phyloP scores from a whole-genome alignment of 2,113 vertebrate genomes.

The Dipodomys ordii region DNA sequence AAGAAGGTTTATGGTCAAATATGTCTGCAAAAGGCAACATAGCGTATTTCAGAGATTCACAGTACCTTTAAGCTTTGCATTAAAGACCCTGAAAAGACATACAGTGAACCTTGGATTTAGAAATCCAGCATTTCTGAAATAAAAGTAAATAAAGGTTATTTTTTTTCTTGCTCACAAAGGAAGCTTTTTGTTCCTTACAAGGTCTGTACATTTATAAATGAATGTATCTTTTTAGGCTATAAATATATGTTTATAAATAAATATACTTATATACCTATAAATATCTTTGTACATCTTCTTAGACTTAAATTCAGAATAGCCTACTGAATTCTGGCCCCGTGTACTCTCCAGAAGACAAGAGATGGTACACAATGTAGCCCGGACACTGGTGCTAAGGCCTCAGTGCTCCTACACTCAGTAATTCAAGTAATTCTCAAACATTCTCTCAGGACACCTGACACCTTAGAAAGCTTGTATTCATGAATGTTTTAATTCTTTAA shows the following conservation, averaged over 20 bases:
- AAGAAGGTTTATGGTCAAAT: constrained; percentile 13
- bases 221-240: neutral
- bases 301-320: constrained; percentile 7
- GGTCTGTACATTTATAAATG: neutral
- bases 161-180: neutral
- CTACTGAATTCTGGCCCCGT: neutral
- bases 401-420: neutral
- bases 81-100: neutral
- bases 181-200: neutral
- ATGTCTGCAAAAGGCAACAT: neutral
- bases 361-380: neutral
- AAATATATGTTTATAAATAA: no score
- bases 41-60: neutral
- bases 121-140: constrained; percentile 35
- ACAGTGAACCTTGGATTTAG: neutral
- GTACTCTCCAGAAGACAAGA: neutral
- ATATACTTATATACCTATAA: no score
- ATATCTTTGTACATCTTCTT: neutral
- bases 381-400: no score
- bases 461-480: neutral
- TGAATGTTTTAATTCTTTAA: neutral
- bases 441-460: neutral
- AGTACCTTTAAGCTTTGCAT: neutral
- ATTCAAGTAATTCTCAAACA: neutral
- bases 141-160: neutral